phyloP scores from a whole-genome alignment of 2,113 vertebrate species.

The Alligator sinensis region DNA sequence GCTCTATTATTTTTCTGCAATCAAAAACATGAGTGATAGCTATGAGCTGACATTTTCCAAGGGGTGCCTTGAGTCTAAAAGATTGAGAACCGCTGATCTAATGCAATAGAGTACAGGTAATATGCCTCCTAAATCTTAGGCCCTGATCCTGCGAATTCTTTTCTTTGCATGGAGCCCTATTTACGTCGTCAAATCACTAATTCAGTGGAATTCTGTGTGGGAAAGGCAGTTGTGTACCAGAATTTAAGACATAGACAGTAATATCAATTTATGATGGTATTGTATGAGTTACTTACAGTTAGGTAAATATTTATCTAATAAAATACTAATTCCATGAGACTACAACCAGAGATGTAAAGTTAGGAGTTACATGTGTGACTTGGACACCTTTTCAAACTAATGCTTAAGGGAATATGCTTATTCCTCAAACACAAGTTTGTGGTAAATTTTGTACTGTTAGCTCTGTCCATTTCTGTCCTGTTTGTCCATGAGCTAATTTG shows the following conservation, averaged over 20 bases:
- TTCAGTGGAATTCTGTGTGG: background rate
- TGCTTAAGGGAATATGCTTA: too few species aligned
- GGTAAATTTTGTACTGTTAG: background rate
- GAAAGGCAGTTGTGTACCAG: background rate
- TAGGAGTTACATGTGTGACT: background rate
- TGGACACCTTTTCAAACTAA: background rate
- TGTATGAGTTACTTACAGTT: background rate
- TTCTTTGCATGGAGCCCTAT: background rate
- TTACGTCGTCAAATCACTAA: background rate
- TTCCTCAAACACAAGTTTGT: background rate
- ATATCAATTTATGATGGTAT: background rate
- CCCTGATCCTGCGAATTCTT: background rate
- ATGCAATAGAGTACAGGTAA: background rate
- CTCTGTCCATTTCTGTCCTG: background rate
- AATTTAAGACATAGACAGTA: background rate
- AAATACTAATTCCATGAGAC: background rate
- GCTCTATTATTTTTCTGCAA: background rate
- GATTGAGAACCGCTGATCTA: too few species aligned
- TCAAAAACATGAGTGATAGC: background rate
- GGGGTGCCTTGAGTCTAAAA: too few species aligned
- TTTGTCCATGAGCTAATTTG: too few species aligned
- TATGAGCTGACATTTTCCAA: too few species aligned
- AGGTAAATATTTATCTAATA: background rate
- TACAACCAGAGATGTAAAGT: background rate
- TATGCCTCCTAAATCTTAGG: background rate